Conservation (phyloP, 2,888 invertebrate species). For the Dusona sp. region DNA sequence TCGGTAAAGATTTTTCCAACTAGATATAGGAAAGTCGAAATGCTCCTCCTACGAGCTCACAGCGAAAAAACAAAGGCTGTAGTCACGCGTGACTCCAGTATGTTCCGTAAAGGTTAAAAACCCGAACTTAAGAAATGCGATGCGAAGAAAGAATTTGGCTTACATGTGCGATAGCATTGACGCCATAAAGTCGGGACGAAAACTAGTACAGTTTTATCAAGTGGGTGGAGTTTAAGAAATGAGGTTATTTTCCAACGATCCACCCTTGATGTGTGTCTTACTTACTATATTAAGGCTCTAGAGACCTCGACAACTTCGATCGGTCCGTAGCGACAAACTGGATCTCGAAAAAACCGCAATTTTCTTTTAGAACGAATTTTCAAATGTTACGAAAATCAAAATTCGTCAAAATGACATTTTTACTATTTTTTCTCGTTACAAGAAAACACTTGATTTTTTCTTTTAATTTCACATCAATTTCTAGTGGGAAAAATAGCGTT, state of each 20-base stretch:
- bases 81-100: no score
- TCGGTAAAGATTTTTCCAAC: no score
- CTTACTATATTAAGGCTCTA: neutral
- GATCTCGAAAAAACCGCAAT: neutral
- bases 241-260: slow-evolving; percentile 7
- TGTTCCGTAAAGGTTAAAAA: no score
- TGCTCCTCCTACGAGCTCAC: no score
- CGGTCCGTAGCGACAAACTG: slow-evolving; percentile 13
- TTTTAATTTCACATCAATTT: neutral
- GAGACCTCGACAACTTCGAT: slow-evolving; percentile 44
- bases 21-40: no score
- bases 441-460: neutral
- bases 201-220: slow-evolving; percentile 6
- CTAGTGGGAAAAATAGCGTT: neutral
- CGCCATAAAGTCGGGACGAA: slow-evolving; percentile 17
- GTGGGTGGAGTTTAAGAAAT: slow-evolving; percentile 9
- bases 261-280: slow-evolving; percentile 13
- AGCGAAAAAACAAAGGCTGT: no score
- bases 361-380: neutral
- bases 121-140: neutral
- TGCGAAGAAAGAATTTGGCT: neutral
- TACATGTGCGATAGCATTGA: neutral
- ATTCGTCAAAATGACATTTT: neutral
- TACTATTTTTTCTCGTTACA: neutral
- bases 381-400: neutral